Evolutionary conservation across 2,797 vertebrate genomes (phyloP), one percentile per base, ranked within the genome.

Genomic region (Lindbergichthys nudifrons): DNA sequence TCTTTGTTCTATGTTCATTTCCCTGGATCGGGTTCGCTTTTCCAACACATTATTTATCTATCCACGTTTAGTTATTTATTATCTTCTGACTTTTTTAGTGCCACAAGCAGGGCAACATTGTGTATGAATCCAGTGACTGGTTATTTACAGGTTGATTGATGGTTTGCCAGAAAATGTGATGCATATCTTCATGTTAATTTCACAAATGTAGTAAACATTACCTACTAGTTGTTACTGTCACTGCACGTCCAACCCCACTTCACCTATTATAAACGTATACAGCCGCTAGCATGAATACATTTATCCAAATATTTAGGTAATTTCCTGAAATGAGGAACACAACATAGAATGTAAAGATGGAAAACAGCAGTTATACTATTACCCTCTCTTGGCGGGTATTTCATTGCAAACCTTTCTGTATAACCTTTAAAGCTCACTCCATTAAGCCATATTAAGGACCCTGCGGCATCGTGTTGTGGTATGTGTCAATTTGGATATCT

Each of bases 311-410:
- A 16, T 54, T 43, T 70, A 18, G 32, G 19, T 16, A 64, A 7
- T 66, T 65, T 65, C 13, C 26, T 73, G 23, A 63, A 73, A 42
- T 19, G 39, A 52, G 6, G 48, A 30, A 59, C 50, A 67, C 43
- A 57, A 73, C 16, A 13, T 23, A 53, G 16, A 50, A 70, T 53
- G 63, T 36, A 26, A 69, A 48, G 14, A 3, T 60, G 13, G 30
- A 36, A 36, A 9, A 36, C 32, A 36, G 8, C 32, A 36, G 1
- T 36, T 36, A 36, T 9, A 36, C 6, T 36, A 36, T 9, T 36
- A 8, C 16, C 56, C 47, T 41, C 0, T 18, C 30, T 16, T 39
- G 2, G 16, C 1, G 42, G 60, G 13, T 45, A 26, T 14, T 23
- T 54, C 3, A 60, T 61, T 51, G 15, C 9, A 56, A 74, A 81